A percentile compares a stretch with the other conserved stretches of the same genome.
phyloP scores from a whole-genome alignment of 64 coral and sea anemone genomes.

The Stylophora pistillata region DNA sequence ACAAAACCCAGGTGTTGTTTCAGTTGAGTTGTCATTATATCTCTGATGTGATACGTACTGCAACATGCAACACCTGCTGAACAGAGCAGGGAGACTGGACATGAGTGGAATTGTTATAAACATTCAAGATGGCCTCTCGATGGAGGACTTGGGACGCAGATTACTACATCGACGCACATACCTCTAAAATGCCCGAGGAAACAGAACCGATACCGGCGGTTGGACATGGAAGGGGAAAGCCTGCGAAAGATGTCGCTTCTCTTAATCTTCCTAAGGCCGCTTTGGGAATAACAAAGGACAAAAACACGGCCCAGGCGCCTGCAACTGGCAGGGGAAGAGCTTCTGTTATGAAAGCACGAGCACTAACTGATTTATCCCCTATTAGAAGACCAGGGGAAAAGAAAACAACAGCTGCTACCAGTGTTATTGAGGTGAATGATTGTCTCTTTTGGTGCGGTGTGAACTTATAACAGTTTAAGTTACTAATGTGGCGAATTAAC shows the following conservation, averaged over 20 bases:
- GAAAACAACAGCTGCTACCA: conserved; percentile 4
- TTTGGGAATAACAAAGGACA: conserved; percentile 40
- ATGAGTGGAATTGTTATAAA: not conserved
- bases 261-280: conserved; percentile 61
- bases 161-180: conserved; percentile 52
- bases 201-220: conserved; percentile 63
- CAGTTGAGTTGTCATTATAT: too few species aligned
- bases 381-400: conserved; percentile 61
- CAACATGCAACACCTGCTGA: not conserved
- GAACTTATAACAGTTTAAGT: too few species aligned
- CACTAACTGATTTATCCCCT: conserved; percentile 57
- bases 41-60: not conserved
- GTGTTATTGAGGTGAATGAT: not conserved
- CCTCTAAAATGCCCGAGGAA: conserved; percentile 46
- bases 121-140: conserved; percentile 54
- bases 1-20: too few species aligned
- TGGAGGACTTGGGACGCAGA: conserved; percentile 61
- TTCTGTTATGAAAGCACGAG: conserved; percentile 61
- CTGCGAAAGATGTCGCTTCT: conserved; percentile 53
- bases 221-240: conserved; percentile 64
- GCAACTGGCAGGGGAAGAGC: conserved; percentile 31
- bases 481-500: too few species aligned
- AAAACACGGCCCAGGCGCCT: not conserved
- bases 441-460: not conserved
- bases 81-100: not conserved